Evolutionary conservation across 2,888 invertebrate species (phyloP).

Genomic region (Dendrolimus pini): DNA sequence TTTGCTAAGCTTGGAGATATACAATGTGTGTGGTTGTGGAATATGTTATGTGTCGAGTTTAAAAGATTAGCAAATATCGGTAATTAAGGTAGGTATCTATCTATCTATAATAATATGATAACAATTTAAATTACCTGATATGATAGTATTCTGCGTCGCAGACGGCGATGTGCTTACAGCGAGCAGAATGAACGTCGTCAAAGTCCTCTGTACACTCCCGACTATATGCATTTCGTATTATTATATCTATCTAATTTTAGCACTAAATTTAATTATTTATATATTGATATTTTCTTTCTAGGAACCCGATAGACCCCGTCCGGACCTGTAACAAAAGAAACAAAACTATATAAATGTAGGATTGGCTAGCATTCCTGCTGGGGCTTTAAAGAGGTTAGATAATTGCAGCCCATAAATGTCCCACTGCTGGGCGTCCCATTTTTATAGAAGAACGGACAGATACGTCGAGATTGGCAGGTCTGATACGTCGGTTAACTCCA

Average conservation of each 20-base stretch:
- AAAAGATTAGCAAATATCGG: too few relatives aligned
- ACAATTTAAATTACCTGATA: constrained; percentile 37
- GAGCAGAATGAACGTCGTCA: constrained; percentile 47
- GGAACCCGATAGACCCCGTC: constrained; percentile 25
- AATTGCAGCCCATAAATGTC: too few relatives aligned
- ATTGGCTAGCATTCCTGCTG: too few relatives aligned
- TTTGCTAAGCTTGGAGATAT: too few relatives aligned
- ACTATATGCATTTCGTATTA: constrained; percentile 48
- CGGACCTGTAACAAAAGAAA: constrained; percentile 53
- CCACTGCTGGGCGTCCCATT: too few relatives aligned
- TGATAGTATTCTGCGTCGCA: constrained; percentile 52
- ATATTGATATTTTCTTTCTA: constrained; percentile 1
- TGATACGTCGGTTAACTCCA: too few relatives aligned
- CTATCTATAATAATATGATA: neutral
- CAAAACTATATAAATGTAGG: neutral
- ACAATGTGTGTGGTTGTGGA: too few relatives aligned
- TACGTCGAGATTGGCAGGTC: too few relatives aligned
- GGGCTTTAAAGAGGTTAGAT: too few relatives aligned
- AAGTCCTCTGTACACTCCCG: constrained; percentile 42
- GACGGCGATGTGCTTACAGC: constrained; percentile 51
- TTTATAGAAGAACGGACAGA: too few relatives aligned
- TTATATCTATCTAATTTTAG: constrained; percentile 25
- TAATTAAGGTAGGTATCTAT: too few relatives aligned
- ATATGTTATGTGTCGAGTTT: too few relatives aligned
- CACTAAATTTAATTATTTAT: constrained; percentile 15